Percentiles rank a stretch among this genome's conserved stretches.
These are phyloP conservation scores for Leptura quadrifasciata DNA, from an alignment of 2,888 invertebrate genomes.

Conservation along the genomic window DNA sequence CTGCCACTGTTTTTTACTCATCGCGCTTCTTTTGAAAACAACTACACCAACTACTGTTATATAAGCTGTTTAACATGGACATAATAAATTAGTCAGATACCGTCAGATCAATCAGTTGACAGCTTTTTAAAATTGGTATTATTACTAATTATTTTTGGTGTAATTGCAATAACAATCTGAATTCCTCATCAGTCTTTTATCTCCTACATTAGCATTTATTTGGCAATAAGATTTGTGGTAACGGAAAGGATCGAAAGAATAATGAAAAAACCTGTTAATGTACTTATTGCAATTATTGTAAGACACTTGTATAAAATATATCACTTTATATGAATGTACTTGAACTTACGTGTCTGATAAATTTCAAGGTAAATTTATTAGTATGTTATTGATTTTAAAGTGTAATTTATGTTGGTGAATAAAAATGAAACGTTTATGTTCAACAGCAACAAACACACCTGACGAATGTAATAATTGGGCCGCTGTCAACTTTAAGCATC, in stretches of 20 bases:
- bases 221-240: not conserved
- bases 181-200: not conserved
- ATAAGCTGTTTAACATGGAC: not conserved
- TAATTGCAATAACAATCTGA: not conserved
- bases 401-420: constrained; percentile 37
- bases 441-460: constrained; percentile 55
- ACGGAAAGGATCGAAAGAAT: not conserved
- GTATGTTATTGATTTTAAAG: constrained; percentile 43
- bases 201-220: not conserved
- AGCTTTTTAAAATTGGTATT: not conserved
- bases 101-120: not conserved
- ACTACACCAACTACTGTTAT: too few relatives aligned
- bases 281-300: not conserved
- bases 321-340: not conserved
- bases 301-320: not conserved
- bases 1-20: too few relatives aligned
- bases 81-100: not conserved
- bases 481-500: constrained; percentile 45
- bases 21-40: too few relatives aligned
- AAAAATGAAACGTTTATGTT: constrained; percentile 37
- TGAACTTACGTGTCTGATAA: constrained; percentile 17
- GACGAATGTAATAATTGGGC: constrained; percentile 54
- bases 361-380: constrained; percentile 30
- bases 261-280: not conserved
- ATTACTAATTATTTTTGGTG: not conserved